Base-by-base conservation (phyloP, 2,888 invertebrate species). In the Conops quadrifasciatus region DNA sequence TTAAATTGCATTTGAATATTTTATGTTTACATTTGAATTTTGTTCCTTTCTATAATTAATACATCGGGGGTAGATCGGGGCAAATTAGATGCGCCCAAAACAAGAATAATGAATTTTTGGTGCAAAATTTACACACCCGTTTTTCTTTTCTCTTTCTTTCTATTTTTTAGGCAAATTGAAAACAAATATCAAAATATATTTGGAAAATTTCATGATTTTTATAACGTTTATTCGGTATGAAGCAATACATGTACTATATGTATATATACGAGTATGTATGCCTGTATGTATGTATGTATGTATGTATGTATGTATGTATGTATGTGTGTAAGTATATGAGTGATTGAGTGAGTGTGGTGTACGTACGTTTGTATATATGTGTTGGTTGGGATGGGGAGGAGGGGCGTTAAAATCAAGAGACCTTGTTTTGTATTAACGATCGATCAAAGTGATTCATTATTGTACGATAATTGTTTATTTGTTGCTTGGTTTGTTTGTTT, bases 41-140 rank as follows among this genome's bases (percentile, higher is more conserved):
- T 60, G 68, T 68, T 64, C 56, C 56, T 15, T 7, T 53, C 21
- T 59, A 63, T 64, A 70, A 65, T 49, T 65, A 65, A 70, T 70
- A 70, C 70, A 64, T 64, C 45, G n/a, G n/a, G n/a, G 36, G 56
- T 68, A 59, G 49, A 60, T 68, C 49, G 11, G 68, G n/a, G 68
- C 60, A 60, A 68, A 68, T 68, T 68, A 47, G 49, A 68, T 68
- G 59, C 62, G 62, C 68, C 51, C 49, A 60, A 68, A 67, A 68
- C 19, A 36, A 58, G 11, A 62, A 30, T 62, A 49, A n/a, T 43
- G 24, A 58, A 58, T 62, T 68, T 68, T 68, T 68, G 60, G 62
- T 68, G 68, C 62, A 68, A 68, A 62, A 68, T 62, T 68, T 62
- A 68, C 60, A 68, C 68, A 51, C 49, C 11, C 3, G 53, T 53